Evolutionary conservation across 2,797 vertebrate species (phyloP).

Genomic region (Pangasius djambal): DNA sequence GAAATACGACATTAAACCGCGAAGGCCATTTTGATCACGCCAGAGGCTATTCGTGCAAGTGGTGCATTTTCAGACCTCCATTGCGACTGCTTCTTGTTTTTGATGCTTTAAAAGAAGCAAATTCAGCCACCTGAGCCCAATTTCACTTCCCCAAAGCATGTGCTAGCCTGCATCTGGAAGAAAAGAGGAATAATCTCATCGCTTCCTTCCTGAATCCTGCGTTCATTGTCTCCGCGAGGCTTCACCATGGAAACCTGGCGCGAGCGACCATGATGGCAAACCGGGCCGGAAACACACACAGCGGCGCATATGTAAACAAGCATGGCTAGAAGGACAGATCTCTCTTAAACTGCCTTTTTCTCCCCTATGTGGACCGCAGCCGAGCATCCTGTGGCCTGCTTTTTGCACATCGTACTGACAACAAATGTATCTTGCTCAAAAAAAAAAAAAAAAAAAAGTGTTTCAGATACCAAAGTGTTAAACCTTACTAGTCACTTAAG

Average conservation of each 20-base stretch:
- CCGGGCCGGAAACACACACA: conserved; percentile 45
- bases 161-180: conserved; percentile 5
- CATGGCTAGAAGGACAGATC: conserved; percentile 9
- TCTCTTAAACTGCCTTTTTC: background rate
- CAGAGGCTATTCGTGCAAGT: background rate
- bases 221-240: conserved; percentile 59
- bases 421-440: background rate
- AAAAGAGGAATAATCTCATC: conserved; percentile 29
- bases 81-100: background rate
- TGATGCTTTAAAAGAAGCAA: background rate
- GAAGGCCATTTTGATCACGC: conserved; percentile 36
- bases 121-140: conserved; percentile 3
- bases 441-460: background rate
- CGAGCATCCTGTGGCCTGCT: conserved; percentile 14
- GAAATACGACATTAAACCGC: conserved; percentile 23
- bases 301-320: conserved; percentile 43
- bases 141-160: conserved; percentile 23
- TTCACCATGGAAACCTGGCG: conserved; percentile 64
- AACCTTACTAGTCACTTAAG: background rate
- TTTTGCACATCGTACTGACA: conserved; percentile 28
- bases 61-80: conserved; percentile 7
- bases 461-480: conserved; percentile 41
- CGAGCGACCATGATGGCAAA: conserved; percentile 48
- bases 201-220: conserved; percentile 50
- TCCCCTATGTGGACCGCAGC: conserved; percentile 1